These are phyloP conservation scores for Bombyx huttoni DNA, from an alignment of 2,888 invertebrate genomes.

Conservation along the genomic window DNA sequence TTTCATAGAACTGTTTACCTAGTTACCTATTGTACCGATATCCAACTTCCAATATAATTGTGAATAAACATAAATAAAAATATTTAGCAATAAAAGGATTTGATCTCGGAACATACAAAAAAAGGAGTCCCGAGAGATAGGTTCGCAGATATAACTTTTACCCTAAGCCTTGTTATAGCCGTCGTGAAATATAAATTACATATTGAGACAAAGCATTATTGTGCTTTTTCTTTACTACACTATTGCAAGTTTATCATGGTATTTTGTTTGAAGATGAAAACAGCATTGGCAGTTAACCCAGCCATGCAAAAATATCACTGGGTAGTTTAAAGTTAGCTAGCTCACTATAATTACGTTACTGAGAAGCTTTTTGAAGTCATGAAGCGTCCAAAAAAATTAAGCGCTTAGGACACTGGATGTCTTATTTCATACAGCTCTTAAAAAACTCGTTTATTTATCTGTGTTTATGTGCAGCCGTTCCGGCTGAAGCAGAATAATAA, in stretches of 20 bases:
- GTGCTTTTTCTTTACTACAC: neutral
- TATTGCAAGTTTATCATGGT: neutral
- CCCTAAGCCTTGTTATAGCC: neutral
- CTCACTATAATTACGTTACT: constrained; percentile 67
- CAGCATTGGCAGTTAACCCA: constrained; percentile 5
- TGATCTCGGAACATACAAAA: neutral
- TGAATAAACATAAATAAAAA: neutral
- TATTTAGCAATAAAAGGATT: neutral
- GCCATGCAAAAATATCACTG: constrained; percentile 53
- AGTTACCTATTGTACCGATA: too few species aligned
- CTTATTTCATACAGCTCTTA: constrained; percentile 29
- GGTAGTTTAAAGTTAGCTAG: constrained; percentile 51
- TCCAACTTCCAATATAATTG: neutral
- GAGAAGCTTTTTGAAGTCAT: constrained; percentile 60
- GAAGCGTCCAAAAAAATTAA: constrained; percentile 59
- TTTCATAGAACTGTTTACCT: too few species aligned
- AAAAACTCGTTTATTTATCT: constrained; percentile 43
- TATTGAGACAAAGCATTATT: neutral
- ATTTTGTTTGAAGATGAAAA: neutral
- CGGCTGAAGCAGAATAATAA: constrained; percentile 13
- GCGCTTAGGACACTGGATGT: constrained; percentile 47
- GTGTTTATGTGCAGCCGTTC: constrained; percentile 21
- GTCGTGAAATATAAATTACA: neutral
- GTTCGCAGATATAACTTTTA: neutral
- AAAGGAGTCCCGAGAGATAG: neutral